Evolutionary conservation across 2,797 vertebrate species (phyloP).

Genomic region (Oreochromis grahami): DNA sequence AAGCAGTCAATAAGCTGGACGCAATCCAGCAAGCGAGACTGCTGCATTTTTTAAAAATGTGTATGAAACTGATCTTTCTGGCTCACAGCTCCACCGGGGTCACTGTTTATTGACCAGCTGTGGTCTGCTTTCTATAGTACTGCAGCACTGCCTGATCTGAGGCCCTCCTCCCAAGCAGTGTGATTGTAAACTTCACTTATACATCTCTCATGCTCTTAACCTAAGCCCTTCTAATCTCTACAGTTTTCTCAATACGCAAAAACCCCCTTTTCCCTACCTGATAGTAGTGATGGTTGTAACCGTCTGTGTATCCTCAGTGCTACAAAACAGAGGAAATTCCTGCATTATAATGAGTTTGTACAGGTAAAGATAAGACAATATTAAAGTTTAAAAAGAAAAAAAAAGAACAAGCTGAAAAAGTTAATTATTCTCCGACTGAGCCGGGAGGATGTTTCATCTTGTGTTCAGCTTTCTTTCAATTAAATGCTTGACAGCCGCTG

Average conservation of each 20-base stretch:
- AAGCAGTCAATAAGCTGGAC: conserved; percentile 46
- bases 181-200: conserved; percentile 5
- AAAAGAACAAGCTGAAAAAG: background rate
- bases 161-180: conserved; percentile 1
- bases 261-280: conserved; percentile 28
- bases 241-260: background rate
- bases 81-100: conserved; percentile 18
- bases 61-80: conserved; percentile 33
- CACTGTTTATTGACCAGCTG: conserved; percentile 38
- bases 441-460: conserved; percentile 8
- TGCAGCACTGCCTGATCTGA: background rate
- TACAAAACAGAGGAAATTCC: conserved; percentile 35
- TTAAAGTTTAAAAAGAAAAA: background rate
- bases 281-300: conserved; percentile 45
- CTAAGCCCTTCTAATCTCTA: background rate
- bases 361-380: background rate
- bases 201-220: background rate
- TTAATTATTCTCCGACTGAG: conserved; percentile 21
- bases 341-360: conserved; percentile 12
- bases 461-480: conserved; percentile 34
- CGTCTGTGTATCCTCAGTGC: conserved; percentile 13
- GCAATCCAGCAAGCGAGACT: conserved; percentile 14
- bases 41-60: conserved; percentile 9
- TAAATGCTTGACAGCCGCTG: conserved; percentile 35
- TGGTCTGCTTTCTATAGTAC: conserved; percentile 18